A percentile compares a stretch with the other conserved stretches of the same genome.
Evolutionary conservation across 2,797 vertebrate genomes (phyloP).

Genomic region (Hozukius guyotensis): DNA sequence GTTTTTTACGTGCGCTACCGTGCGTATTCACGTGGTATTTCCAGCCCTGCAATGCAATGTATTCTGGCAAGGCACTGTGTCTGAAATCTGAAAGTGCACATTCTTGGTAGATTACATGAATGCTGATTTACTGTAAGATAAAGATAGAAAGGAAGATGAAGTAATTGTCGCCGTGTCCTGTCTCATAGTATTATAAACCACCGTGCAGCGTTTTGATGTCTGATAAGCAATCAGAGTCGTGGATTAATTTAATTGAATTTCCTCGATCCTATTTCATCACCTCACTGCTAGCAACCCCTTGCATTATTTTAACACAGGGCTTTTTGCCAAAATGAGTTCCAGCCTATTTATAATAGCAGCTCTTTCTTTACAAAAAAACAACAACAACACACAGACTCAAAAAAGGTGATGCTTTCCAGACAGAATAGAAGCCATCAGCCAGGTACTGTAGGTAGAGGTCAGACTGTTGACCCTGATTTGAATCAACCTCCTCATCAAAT

Average conservation of each 20-base stretch:
- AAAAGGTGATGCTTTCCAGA: slow-evolving; percentile 33
- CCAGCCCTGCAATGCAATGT: neutral
- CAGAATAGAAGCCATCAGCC: slow-evolving; percentile 56
- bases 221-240: neutral
- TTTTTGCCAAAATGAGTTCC: slow-evolving; percentile 12
- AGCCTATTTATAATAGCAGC: slow-evolving; percentile 1
- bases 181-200: neutral
- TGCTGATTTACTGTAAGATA: neutral
- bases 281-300: neutral
- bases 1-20: no score
- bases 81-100: neutral
- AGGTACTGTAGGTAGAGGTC: slow-evolving; percentile 70
- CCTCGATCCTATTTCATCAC: neutral
- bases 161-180: neutral
- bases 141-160: neutral
- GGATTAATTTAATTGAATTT: neutral
- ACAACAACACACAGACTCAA: slow-evolving; percentile 7
- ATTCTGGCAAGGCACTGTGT: neutral
- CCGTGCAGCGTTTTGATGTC: no score
- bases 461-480: slow-evolving; percentile 72
- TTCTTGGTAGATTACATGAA: neutral
- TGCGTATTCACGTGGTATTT: neutral
- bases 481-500: slow-evolving; percentile 69
- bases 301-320: neutral
- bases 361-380: neutral